A percentile compares a stretch with the other conserved stretches of the same genome.
Conservation (phyloP, 2,797 vertebrate genomes). For the Rhabdomys pumilio region DNA sequence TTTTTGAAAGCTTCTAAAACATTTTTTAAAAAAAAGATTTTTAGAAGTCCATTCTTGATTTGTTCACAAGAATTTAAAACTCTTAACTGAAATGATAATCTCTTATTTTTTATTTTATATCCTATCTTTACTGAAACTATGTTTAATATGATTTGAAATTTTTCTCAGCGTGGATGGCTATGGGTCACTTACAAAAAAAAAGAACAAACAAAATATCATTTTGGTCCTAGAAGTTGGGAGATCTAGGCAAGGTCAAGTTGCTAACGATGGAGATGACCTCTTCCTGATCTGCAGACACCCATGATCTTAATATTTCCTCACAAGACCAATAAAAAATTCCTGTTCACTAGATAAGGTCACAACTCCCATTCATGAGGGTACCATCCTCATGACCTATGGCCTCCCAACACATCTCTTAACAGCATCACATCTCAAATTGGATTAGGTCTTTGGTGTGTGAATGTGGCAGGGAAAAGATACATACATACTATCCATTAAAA, state of each 20-base stretch:
- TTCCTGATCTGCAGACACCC: neutral
- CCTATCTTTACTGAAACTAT: neutral
- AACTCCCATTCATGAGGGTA: neutral
- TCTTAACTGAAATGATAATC: neutral
- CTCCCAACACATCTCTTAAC: neutral
- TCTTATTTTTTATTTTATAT: neutral
- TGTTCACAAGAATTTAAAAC: neutral
- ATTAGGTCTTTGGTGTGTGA: neutral
- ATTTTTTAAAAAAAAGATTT: neutral
- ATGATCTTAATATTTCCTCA: conserved; percentile 4
- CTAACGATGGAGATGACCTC: neutral
- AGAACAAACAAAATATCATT: neutral
- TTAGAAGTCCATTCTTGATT: neutral
- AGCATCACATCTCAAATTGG: no score
- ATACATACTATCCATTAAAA: neutral
- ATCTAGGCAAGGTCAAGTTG: neutral
- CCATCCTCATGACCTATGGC: neutral
- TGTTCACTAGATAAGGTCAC: neutral
- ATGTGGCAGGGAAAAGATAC: neutral
- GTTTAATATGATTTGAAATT: neutral
- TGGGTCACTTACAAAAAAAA: neutral
- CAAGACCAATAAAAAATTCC: neutral
- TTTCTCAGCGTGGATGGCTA: neutral
- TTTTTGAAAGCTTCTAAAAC: neutral
- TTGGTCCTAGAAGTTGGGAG: neutral